Conservation (phyloP, 2,113 vertebrate genomes). For the Callithrix jacchus region DNA sequence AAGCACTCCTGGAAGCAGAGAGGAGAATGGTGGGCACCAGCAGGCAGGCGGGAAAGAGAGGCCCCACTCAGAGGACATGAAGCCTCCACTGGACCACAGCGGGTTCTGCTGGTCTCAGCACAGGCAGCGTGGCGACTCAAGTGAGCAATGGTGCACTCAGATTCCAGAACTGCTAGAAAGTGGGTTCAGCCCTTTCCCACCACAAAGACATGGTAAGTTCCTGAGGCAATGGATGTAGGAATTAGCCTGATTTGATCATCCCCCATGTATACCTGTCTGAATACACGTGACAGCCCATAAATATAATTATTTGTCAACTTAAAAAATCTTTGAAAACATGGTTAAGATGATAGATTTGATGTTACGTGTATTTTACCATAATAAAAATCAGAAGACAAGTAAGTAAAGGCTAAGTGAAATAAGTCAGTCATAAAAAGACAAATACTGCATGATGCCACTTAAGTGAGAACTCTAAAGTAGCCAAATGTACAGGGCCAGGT, state of each 20-base stretch:
- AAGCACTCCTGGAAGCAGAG: no score
- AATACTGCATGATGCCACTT: not conserved
- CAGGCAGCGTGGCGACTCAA: not conserved
- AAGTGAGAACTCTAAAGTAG: not conserved
- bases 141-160: not conserved
- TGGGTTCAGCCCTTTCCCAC: no score
- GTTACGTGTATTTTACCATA: not conserved
- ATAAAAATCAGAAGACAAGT: not conserved
- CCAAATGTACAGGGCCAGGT: no score
- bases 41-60: fast-evolving
- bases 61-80: no score
- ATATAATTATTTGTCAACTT: no score
- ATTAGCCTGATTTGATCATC: not conserved
- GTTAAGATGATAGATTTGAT: not conserved
- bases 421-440: not conserved
- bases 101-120: no score
- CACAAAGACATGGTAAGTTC: not conserved
- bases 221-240: not conserved
- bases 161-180: not conserved
- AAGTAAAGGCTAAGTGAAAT: not conserved
- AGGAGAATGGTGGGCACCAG: no score
- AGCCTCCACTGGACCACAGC: no score
- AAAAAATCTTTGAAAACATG: not conserved
- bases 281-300: not conserved
- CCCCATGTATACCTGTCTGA: not conserved